These are phyloP conservation scores for Elephas maximus DNA, from an alignment of 2,113 vertebrate genomes.

Conservation along the genomic window DNA sequence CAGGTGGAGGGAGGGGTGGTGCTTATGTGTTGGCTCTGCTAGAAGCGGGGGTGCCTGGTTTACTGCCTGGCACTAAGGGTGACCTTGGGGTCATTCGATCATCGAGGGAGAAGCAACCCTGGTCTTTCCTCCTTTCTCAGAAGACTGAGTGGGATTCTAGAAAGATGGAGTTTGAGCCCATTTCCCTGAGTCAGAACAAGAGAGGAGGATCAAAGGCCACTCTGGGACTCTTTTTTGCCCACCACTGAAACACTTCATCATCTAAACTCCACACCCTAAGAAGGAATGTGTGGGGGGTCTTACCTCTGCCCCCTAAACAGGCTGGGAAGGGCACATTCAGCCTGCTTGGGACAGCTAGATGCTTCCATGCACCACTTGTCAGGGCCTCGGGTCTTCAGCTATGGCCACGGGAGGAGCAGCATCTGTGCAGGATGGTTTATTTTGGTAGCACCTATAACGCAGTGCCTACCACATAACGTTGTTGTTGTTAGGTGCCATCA, in stretches of 20 bases:
- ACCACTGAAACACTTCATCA: no score
- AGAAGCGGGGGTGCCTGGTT: not conserved
- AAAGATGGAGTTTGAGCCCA: not conserved
- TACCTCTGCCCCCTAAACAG: not conserved
- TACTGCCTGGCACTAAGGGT: not conserved
- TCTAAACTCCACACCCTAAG: not conserved
- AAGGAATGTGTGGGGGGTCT: not conserved
- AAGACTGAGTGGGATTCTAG: not conserved
- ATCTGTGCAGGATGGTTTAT: not conserved
- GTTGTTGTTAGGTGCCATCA: not conserved
- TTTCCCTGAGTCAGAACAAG: not conserved
- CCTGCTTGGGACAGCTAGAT: not conserved
- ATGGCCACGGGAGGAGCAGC: not conserved
- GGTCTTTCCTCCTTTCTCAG: not conserved
- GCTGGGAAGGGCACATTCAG: accelerated
- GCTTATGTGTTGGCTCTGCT: not conserved
- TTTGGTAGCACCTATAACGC: not conserved
- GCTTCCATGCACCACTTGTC: accelerated
- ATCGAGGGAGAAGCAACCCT: accelerated
- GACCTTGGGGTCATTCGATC: not conserved
- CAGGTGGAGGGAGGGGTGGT: no score
- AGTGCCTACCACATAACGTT: not conserved
- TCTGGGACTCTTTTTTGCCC: no score
- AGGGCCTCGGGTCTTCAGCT: not conserved
- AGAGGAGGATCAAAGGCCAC: not conserved